Evolutionary conservation across 2,797 vertebrate genomes (phyloP), one percentile per base, ranked within the genome.

Genomic region (Helostoma temminkii): DNA sequence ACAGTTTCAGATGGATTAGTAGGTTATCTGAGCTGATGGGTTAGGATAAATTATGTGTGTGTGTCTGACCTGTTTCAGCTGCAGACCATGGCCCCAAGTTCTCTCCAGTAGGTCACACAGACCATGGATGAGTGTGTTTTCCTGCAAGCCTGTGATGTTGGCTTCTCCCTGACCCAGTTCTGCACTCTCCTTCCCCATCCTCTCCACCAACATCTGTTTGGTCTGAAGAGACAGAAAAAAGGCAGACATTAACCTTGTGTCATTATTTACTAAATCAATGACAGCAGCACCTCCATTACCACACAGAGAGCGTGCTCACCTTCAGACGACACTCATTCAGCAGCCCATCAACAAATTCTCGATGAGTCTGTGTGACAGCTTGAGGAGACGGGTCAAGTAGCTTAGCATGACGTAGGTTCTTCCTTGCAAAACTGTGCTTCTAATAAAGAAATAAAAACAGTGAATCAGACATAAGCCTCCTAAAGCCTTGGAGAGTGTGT

Each of bases 311-410:
- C 53, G 24, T 26, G 0, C 86, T 43, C 86, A 98, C 98, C 97
- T 99, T 99, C 89, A 98, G 94, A 64, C 97, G 96, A 87, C 97
- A 99, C 93, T 99, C 98, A 62, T 96, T 97, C 76, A 99, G 89
- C 69, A 99, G 86, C 42, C 97, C 97, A 82, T 98, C 95, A 7
- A 98, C 98, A 73, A 99, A 99, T 82, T 97, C 98, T 22, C 94
- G 93, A 90, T 99, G 98, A 78, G 96, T 98, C 78, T 97, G 96
- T 1, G 94, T 94, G 83, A 99, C 93, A 58, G 96, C 95, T 45
- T 95, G 95, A 24, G 97, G 97, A 22, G 96, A 98, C 8, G 95
- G 93, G 90, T 99, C 96, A 3, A 98, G 97, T 52, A 99, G 88
- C 81, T 96, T 98, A 43, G 96, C 95, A 74, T 98, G 97, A 74